Base-by-base conservation (phyloP, 2,797 vertebrate species). In the Euthynnus affinis region DNA sequence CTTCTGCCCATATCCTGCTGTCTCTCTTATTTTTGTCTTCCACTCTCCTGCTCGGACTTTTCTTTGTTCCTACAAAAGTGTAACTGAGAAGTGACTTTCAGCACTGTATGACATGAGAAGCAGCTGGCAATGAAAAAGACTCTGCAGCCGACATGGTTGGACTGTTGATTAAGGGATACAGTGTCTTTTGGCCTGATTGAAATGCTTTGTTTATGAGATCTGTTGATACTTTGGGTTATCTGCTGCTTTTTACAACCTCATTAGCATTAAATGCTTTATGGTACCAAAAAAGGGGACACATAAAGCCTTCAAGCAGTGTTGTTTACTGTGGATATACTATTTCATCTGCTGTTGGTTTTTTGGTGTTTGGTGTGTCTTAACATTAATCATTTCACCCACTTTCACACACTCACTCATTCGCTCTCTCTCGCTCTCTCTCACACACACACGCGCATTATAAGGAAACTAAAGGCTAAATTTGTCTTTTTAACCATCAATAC, bases 81-180 rank as follows among this genome's bases (percentile, higher is more conserved):
- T 80, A 74, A 69, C 61, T 48, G 65, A 57, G 74, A 52, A 59
- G 56, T 46, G 48, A 60, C 60, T 29, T 9, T 44, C 51, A 62
- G 15, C 34, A 52, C 60, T 46, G 22, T 65, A 53, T 59, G 44
- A 58, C n/a, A 58, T 63, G 29, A 70, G n/a, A 74, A 70, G 59
- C 49, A 67, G 56, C 29, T 15, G n/a, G 42, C 25, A 51, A 76
- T 71, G 67, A 62, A 56, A 75, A 49, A 49, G 48, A 71, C 51
- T 15, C 37, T 37, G 32, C 4, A 60, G 29, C 22, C 32, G 18
- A 58, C 58, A n/a, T 25, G 25, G 42, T n/a, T 25, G 23, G 60
- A 25, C 55, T 46, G 44, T 70, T 67, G 49, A 73, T 55, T 49
- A 68, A 23, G 15, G 1, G 40, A 9, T 13, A 25, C 44, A 46